Evolutionary conservation across 2,888 invertebrate genomes (phyloP).

Genomic region (Drosophila rellima): DNA sequence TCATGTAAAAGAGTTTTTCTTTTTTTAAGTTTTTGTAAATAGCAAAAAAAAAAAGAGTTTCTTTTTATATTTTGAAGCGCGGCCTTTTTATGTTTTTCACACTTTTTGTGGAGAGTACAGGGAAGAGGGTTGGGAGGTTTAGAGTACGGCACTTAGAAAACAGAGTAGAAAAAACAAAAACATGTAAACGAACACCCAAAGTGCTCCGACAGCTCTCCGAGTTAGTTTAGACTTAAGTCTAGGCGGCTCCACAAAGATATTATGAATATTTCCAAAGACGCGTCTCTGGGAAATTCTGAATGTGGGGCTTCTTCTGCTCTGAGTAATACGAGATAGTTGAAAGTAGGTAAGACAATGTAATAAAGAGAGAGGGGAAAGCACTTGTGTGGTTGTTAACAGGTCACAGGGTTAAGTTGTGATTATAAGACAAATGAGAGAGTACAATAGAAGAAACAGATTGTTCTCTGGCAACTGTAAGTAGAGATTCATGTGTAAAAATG

Average conservation of each 20-base stretch:
- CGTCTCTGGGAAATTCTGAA: slow-evolving; percentile 27
- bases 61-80: slow-evolving; percentile 67
- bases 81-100: slow-evolving; percentile 78
- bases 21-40: slow-evolving; percentile 40
- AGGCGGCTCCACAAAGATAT: slow-evolving; percentile 32
- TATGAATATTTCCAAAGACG: slow-evolving; percentile 26
- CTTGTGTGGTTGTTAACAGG: slow-evolving; percentile 58
- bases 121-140: neutral
- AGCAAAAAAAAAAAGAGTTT: slow-evolving; percentile 36
- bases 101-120: slow-evolving; percentile 48
- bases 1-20: slow-evolving; percentile 68
- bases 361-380: slow-evolving; percentile 12
- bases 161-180: slow-evolving; percentile 47
- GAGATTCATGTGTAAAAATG: neutral
- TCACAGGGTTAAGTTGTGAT: slow-evolving; percentile 68
- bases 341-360: slow-evolving; percentile 7
- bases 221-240: slow-evolving; percentile 60
- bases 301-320: slow-evolving; percentile 35
- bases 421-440: slow-evolving; percentile 31
- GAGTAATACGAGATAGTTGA: slow-evolving; percentile 48
- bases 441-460: neutral
- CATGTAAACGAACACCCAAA: slow-evolving; percentile 75
- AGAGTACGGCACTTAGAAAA: slow-evolving; percentile 51
- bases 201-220: slow-evolving; percentile 54
- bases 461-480: neutral